Percentiles rank a stretch among this genome's conserved stretches.
These are phyloP conservation scores for Chrysaora quinquecirrha DNA, from an alignment of 30 jellyfish, hydroid and myxozoan species.

Conservation along the genomic window DNA sequence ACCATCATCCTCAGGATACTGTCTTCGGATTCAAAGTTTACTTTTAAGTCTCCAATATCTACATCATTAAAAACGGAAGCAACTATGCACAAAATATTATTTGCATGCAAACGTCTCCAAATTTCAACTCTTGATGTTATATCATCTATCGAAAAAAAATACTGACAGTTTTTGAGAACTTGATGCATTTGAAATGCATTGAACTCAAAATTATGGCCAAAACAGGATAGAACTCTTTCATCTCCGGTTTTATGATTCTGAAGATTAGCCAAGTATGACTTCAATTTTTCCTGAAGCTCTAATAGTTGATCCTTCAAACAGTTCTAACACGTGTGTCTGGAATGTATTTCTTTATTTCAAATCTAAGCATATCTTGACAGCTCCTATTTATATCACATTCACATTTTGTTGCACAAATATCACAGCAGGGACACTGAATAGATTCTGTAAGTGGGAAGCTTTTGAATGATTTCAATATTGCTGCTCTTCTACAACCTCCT, in stretches of 20 bases:
- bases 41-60: neutral
- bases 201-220: neutral
- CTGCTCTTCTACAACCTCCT: constrained; percentile 1
- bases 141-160: constrained; percentile 2
- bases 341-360: no score
- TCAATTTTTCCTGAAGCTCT: no score
- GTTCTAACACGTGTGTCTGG: no score
- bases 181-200: neutral
- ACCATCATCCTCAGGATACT: no score
- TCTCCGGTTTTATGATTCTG: neutral
- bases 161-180: neutral
- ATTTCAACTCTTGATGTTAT: neutral
- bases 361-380: constrained; percentile 11
- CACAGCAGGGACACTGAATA: constrained; percentile 23
- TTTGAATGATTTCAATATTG: neutral
- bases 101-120: constrained; percentile 3
- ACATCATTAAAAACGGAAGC: neutral
- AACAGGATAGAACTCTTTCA: neutral
- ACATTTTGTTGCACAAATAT: constrained; percentile 16
- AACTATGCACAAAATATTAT: neutral
- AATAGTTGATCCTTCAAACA: no score
- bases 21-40: no score
- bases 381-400: neutral
- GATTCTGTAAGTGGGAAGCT: neutral
- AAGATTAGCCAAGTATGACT: no score